These are phyloP conservation scores for Sesamia nonagrioides DNA, from an alignment of 1,140 invertebrate genomes.

Conservation along the genomic window DNA sequence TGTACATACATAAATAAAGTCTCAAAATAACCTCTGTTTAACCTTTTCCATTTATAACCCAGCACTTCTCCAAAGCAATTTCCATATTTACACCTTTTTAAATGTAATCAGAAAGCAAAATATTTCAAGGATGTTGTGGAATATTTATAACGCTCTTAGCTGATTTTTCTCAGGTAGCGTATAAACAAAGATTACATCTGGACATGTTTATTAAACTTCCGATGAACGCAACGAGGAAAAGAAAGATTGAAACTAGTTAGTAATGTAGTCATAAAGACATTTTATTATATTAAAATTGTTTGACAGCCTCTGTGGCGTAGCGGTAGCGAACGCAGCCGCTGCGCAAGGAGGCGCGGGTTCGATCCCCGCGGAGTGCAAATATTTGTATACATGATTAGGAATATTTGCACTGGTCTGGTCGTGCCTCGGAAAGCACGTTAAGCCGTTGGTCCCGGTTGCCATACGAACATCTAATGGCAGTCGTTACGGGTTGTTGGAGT, in stretches of 20 bases:
- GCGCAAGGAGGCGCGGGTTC: no score
- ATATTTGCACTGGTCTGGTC: no score
- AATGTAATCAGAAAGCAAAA: not conserved
- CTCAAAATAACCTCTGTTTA: not conserved
- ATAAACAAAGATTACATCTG: conserved; percentile 2
- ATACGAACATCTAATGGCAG: no score
- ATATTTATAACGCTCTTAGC: not conserved
- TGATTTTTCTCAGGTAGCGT: not conserved
- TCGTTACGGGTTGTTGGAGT: no score
- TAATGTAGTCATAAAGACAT: conserved; percentile 3
- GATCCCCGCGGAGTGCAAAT: no score
- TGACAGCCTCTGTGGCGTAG: no score
- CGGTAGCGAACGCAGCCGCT: no score
- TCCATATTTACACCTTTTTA: not conserved
- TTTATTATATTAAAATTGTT: no score
- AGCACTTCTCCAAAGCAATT: not conserved
- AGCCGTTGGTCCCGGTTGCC: no score
- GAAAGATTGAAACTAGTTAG: conserved; percentile 30
- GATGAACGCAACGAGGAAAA: conserved; percentile 19
- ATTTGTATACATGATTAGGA: no score
- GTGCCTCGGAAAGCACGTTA: no score
- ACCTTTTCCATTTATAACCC: not conserved
- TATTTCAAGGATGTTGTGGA: not conserved
- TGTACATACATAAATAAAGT: no score
- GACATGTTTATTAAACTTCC: conserved; percentile 35